Conservation (phyloP, 2,888 invertebrate genomes). For the Venusia cambrica region DNA sequence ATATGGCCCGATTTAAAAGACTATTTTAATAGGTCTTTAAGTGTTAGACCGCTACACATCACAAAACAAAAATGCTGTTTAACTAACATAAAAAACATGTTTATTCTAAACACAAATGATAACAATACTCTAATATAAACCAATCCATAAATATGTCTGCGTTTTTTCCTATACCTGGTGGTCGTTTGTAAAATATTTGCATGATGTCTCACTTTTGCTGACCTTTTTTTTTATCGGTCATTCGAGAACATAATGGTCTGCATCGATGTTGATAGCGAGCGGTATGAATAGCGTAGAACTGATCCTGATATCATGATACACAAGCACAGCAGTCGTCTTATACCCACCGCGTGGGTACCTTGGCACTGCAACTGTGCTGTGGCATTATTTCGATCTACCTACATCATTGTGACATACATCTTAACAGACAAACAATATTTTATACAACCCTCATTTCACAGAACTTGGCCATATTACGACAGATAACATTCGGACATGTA, state of each 20-base stretch:
- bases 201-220: constrained; percentile 52
- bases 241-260: constrained; percentile 35
- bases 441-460: constrained; percentile 65
- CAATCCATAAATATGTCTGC: constrained; percentile 23
- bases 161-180: constrained; percentile 25
- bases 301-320: constrained; percentile 45
- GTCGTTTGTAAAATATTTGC: constrained; percentile 28
- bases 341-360: constrained; percentile 54
- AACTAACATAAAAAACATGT: constrained; percentile 23
- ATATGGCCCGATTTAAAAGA: no score
- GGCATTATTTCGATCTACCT: constrained; percentile 51
- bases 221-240: constrained; percentile 35
- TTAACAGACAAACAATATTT: constrained; percentile 61
- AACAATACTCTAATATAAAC: constrained; percentile 26
- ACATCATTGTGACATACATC: constrained; percentile 50
- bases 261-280: constrained; percentile 33
- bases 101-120: constrained; percentile 26
- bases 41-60: no score
- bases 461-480: constrained; percentile 62
- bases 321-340: constrained; percentile 57
- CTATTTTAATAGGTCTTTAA: no score
- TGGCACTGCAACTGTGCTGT: constrained; percentile 36
- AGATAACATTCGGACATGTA: constrained; percentile 74
- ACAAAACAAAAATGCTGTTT: no score
- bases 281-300: constrained; percentile 39